Evolutionary conservation across 35 echinoderm and acorn worm species (phyloP), one percentile per base, ranked within the genome.

Genomic region (Acanthaster planci): DNA sequence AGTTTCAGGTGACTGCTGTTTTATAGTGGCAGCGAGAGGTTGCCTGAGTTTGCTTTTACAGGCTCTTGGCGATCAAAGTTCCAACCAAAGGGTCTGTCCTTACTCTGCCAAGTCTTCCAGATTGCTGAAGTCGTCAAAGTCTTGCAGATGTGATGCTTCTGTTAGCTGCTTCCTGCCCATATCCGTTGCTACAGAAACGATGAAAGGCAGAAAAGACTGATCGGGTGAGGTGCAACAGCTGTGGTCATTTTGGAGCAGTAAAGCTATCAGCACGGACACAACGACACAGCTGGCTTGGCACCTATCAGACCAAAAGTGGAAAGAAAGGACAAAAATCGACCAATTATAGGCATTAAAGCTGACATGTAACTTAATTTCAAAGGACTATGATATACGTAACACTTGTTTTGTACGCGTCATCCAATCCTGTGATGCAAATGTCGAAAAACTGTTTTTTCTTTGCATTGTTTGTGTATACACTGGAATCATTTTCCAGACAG

Each of bases 281-380:
- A 88, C 78, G 2, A 84, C 50, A 84, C 91, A 88, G 79, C 79
- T 93, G 29, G 91, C 91, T 79, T 82, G 86, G 55, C 91, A 93
- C 36, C 91, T 93, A 88, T 50, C 85, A 88, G 36, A 29, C 21
- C 21, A 6, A 86, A 17, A 42, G 10, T 21, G 34, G 10, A 82
- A 82, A 81, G 0, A 60, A 67, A 52, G 7, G 39, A 80, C 67
- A n/a, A 60, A 37, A 39, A 84, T 3, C 23, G 30, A 3, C 40
- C 22, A 26, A 36, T n/a, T 9, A n/a, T n/a, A n/a, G n/a, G n/a
- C n/a, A n/a, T n/a, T n/a, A n/a, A n/a, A n/a, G n/a, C n/a, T n/a
- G n/a, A n/a, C n/a, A n/a, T n/a, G n/a, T n/a, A n/a, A n/a, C n/a
- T n/a, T n/a, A n/a, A n/a, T n/a, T n/a, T n/a, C n/a, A n/a, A n/a